phyloP scores from a whole-genome alignment of 2,797 vertebrate species.

The Sitta carolinensis region DNA sequence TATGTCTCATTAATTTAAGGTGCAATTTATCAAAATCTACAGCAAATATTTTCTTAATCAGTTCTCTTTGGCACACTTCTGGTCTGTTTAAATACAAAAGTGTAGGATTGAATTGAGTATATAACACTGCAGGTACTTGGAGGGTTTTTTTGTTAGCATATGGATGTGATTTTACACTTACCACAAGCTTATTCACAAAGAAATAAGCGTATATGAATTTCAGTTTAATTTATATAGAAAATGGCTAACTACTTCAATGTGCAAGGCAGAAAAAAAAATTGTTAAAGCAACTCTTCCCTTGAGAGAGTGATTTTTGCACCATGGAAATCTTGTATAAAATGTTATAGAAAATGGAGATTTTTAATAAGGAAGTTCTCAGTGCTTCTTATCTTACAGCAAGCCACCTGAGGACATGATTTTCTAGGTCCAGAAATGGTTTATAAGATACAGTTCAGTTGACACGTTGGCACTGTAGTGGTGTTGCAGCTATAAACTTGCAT shows the following conservation, averaged over 20 bases:
- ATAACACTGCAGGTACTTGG: slow-evolving; percentile 25
- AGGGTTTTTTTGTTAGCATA: neutral
- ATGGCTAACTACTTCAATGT: slow-evolving; percentile 8
- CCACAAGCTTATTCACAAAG: slow-evolving; percentile 67
- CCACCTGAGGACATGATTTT: neutral
- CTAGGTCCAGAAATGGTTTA: neutral
- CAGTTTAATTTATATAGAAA: slow-evolving; percentile 51
- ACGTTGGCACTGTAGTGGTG: slow-evolving; percentile 3
- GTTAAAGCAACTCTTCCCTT: slow-evolving; percentile 15
- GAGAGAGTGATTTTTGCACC: slow-evolving; percentile 39
- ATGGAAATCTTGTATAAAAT: slow-evolving; percentile 38
- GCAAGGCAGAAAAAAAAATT: slow-evolving; percentile 1
- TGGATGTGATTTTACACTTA: slow-evolving; percentile 36
- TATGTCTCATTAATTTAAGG: slow-evolving; percentile 57
- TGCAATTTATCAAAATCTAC: slow-evolving; percentile 56
- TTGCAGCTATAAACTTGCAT: slow-evolving; percentile 27
- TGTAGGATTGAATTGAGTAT: slow-evolving; percentile 4
- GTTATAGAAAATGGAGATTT: slow-evolving; percentile 16
- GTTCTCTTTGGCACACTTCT: slow-evolving; percentile 75
- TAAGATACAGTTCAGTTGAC: slow-evolving; percentile 20
- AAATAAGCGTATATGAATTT: slow-evolving; percentile 45
- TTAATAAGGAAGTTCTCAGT: slow-evolving; percentile 11
- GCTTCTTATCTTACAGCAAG: slow-evolving; percentile 5
- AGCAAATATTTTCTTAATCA: slow-evolving; percentile 29
- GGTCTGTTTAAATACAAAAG: slow-evolving; percentile 61